These are phyloP conservation scores for Lepidochitona cinerea DNA, from an alignment of 2,888 invertebrate species.

Conservation along the genomic window DNA sequence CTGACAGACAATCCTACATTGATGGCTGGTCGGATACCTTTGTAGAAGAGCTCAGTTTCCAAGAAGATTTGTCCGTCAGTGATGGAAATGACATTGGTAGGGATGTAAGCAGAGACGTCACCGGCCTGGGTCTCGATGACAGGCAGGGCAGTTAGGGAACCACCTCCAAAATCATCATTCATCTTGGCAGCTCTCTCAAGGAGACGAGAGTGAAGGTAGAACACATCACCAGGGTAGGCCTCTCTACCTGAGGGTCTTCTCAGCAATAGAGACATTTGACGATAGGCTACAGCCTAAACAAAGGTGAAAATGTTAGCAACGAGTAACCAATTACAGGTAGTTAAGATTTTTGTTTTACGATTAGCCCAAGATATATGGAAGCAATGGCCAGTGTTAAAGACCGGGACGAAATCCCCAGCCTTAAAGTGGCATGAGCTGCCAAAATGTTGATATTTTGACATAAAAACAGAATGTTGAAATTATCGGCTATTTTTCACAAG, in stretches of 20 bases:
- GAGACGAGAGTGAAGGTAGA: conserved; percentile 99
- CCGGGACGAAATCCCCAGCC: too few species aligned
- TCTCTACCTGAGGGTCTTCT: conserved; percentile 99
- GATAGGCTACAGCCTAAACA: conserved; percentile 91
- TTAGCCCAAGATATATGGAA: too few species aligned
- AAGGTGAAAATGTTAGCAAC: too few species aligned
- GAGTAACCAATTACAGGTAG: too few species aligned
- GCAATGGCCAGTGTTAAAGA: too few species aligned
- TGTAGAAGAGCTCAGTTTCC: conserved; percentile 99
- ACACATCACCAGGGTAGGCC: conserved; percentile 99
- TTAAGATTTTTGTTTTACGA: too few species aligned
- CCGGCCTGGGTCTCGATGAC: conserved; percentile 99
- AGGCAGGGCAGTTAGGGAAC: conserved; percentile 97
- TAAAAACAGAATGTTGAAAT: too few species aligned
- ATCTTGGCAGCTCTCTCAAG: conserved; percentile 99
- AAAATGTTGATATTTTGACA: too few species aligned
- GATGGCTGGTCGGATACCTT: conserved; percentile 99
- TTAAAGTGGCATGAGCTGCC: too few species aligned
- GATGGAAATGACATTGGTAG: conserved; percentile 99
- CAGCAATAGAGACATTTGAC: conserved; percentile 98
- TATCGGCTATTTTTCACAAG: too few species aligned
- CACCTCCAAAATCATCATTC: conserved; percentile 90
- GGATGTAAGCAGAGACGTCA: conserved; percentile 99
- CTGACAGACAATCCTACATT: conserved; percentile 99
- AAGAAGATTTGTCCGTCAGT: conserved; percentile 99